A percentile compares a stretch with the other conserved stretches of the same genome.
Conservation (phyloP, 2,797 vertebrate genomes). For the Vireo griseus region DNA sequence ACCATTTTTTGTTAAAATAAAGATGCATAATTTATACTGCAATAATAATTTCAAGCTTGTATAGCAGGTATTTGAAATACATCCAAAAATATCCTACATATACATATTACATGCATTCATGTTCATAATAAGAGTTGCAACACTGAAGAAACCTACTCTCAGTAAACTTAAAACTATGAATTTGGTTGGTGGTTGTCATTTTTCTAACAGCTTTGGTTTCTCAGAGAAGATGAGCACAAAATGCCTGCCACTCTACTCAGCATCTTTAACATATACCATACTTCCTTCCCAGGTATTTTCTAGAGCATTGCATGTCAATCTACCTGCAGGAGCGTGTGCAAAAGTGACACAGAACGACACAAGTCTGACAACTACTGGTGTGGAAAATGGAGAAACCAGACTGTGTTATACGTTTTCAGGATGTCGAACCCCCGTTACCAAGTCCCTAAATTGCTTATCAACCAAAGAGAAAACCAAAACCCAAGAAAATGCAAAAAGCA, state of each 20-base stretch:
- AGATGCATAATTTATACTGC: not conserved
- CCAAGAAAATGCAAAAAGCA: not conserved
- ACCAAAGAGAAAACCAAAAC: not conserved
- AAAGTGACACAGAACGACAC: conserved; percentile 73
- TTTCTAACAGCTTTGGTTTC: not conserved
- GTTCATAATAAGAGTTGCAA: not conserved
- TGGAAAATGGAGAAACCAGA: conserved; percentile 56
- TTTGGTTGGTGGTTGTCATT: not conserved
- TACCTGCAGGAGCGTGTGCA: conserved; percentile 75
- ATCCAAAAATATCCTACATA: not conserved
- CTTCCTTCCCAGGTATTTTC: conserved; percentile 74
- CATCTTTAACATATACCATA: conserved; percentile 65
- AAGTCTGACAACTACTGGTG: conserved; percentile 65
- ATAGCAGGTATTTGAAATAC: not conserved
- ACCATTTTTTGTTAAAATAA: not conserved
- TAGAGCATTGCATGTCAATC: conserved; percentile 71
- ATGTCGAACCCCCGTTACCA: not conserved
- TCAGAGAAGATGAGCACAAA: conserved; percentile 44
- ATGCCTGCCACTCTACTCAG: conserved; percentile 67
- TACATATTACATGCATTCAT: not conserved
- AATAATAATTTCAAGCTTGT: not conserved
- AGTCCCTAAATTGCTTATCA: not conserved
- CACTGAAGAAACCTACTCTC: not conserved
- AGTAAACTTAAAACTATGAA: not conserved
- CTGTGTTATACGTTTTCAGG: conserved; percentile 24